Conservation (phyloP, 1,140 invertebrate species). For the Tetramorium simillimum region DNA sequence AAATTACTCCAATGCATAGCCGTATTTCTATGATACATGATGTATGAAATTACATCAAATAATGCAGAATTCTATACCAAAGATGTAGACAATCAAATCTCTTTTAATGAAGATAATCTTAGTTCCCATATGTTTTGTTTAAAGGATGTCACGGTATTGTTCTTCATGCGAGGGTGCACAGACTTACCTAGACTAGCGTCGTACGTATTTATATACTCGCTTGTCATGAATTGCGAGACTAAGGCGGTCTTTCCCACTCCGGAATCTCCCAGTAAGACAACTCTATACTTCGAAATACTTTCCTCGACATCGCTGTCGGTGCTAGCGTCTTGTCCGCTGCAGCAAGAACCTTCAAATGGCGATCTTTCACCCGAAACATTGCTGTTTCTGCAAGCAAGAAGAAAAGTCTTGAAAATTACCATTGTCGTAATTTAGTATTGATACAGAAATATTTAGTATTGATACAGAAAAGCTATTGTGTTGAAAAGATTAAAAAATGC, state of each 20-base stretch:
- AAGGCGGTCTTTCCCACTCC: slow-evolving; percentile 96
- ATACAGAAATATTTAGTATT: neutral
- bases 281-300: slow-evolving; percentile 90
- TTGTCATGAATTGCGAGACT: slow-evolving; percentile 96
- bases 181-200: slow-evolving; percentile 93
- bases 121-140: neutral
- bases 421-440: neutral
- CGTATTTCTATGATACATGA: neutral
- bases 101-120: slow-evolving; percentile 6
- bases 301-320: slow-evolving; percentile 86
- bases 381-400: slow-evolving; percentile 81
- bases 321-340: slow-evolving; percentile 89
- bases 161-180: slow-evolving; percentile 14
- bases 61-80: neutral
- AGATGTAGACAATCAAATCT: neutral
- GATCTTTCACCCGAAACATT: slow-evolving; percentile 91
- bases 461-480: neutral
- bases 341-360: slow-evolving; percentile 93
- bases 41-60: neutral
- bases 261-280: slow-evolving; percentile 93
- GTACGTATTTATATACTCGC: slow-evolving; percentile 97
- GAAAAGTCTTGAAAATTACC: neutral
- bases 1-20: neutral
- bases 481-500: neutral
- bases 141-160: neutral